Evolutionary conservation across 2,113 vertebrate species (phyloP).

Genomic region (Sardina pilchardus): DNA sequence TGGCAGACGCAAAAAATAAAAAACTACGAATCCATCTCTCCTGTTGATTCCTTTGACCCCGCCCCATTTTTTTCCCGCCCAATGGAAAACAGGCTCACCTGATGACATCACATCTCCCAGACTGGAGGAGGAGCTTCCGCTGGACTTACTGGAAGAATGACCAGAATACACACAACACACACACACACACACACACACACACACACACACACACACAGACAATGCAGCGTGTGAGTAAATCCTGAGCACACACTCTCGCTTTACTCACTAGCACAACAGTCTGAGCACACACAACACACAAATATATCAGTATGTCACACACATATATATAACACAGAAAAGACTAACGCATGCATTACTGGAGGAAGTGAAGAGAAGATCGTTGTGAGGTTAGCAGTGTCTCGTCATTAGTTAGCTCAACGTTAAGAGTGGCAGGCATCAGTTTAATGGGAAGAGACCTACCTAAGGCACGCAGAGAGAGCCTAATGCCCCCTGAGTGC

Average conservation of each 20-base stretch:
- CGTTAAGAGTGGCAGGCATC: too few relatives aligned
- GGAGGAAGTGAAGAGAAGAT: neutral
- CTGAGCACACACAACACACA: constrained; percentile 24
- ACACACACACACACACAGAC: constrained; percentile 16
- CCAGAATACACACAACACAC: constrained; percentile 60
- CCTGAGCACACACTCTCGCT: constrained; percentile 29
- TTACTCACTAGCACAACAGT: constrained; percentile 54
- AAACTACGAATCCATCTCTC: constrained; percentile 41
- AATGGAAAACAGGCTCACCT: constrained; percentile 75
- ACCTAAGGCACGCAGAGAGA: neutral
- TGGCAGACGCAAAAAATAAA: constrained; percentile 23
- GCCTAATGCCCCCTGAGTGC: neutral
- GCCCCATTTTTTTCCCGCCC: constrained; percentile 50
- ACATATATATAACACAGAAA: neutral
- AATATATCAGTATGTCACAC: too few relatives aligned
- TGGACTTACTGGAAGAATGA: constrained; percentile 88
- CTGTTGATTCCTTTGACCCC: constrained; percentile 45
- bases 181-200: constrained; percentile 56
- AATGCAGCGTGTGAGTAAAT: constrained; percentile 30
- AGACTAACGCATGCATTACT: neutral
- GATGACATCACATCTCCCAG: constrained; percentile 98
- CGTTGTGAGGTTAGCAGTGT: neutral
- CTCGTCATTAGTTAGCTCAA: too few relatives aligned
- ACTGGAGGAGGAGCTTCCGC: constrained; percentile 96
- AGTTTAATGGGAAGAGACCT: too few relatives aligned